phyloP scores from a whole-genome alignment of 2,888 invertebrate genomes.

The Laspeyria flexula region DNA sequence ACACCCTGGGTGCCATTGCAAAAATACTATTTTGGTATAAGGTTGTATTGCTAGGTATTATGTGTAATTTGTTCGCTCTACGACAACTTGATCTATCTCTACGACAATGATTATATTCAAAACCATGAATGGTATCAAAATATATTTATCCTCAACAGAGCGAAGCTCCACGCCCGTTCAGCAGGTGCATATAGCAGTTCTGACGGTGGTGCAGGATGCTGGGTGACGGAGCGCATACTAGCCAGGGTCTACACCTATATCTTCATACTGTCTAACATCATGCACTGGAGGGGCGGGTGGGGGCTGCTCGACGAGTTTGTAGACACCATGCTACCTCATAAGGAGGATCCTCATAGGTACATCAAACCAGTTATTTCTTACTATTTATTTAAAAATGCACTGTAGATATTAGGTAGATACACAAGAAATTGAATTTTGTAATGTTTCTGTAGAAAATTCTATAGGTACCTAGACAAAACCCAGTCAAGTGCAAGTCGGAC shows the following conservation, averaged over 20 bases:
- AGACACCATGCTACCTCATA: constrained; percentile 74
- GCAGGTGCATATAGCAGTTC: constrained; percentile 59
- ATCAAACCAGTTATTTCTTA: neutral
- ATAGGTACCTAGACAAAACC: no score
- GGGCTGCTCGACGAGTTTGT: constrained; percentile 88
- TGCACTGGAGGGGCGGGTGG: constrained; percentile 96
- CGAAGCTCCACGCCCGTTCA: constrained; percentile 64
- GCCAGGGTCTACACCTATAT: constrained; percentile 91
- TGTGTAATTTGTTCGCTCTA: no score
- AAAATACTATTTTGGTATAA: no score
- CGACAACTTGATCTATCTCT: no score
- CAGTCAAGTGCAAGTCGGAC: no score
- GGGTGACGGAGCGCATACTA: constrained; percentile 68
- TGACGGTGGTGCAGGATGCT: constrained; percentile 54
- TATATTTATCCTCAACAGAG: constrained; percentile 43
- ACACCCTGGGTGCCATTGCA: no score
- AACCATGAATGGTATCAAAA: neutral
- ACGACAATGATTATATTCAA: no score
- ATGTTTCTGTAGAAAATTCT: no score
- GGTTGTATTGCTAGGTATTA: no score
- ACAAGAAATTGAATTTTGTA: no score
- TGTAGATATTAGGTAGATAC: no score
- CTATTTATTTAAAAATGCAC: no score
- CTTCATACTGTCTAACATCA: constrained; percentile 92
- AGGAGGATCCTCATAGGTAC: constrained; percentile 65